A percentile compares a stretch with the other conserved stretches of the same genome.
phyloP scores from a whole-genome alignment of 2,113 vertebrate species.

The Psophia crepitans region DNA sequence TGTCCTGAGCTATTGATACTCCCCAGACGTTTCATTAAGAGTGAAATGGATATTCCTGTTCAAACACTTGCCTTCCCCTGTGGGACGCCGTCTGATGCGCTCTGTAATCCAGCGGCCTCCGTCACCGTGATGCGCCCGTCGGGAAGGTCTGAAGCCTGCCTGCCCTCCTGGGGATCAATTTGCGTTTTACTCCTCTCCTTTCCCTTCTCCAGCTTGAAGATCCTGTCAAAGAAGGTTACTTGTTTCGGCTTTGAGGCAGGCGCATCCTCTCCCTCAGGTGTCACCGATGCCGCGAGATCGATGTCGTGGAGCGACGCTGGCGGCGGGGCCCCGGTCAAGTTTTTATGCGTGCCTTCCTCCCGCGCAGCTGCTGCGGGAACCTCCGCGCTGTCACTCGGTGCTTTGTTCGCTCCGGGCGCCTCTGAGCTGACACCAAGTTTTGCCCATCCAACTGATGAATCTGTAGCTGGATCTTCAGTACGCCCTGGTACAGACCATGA shows the following conservation, averaged over 20 bases:
- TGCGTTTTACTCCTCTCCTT: background rate
- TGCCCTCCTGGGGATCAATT: background rate
- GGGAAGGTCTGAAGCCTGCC: background rate
- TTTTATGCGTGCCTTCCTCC: background rate
- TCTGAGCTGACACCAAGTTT: constrained; percentile 44
- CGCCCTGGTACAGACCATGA: constrained; percentile 75
- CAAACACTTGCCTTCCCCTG: constrained; percentile 67
- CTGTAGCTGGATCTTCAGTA: constrained; percentile 38
- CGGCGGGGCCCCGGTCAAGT: background rate
- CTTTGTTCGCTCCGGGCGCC: constrained; percentile 21
- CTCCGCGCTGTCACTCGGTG: background rate
- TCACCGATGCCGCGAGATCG: background rate
- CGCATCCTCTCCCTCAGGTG: background rate
- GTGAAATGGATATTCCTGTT: rapidly evolving
- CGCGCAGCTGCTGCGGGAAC: background rate
- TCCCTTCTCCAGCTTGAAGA: constrained; percentile 78
- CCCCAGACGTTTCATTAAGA: background rate
- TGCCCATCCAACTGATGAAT: background rate
- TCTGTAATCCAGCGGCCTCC: background rate
- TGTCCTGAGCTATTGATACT: background rate
- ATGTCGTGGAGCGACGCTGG: background rate
- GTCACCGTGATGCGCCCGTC: background rate
- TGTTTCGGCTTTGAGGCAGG: constrained; percentile 2
- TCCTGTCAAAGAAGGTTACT: constrained; percentile 73
- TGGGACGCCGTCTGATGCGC: background rate